These are phyloP conservation scores for Eretmocerus hayati DNA, from an alignment of 2,888 invertebrate genomes.

Conservation along the genomic window DNA sequence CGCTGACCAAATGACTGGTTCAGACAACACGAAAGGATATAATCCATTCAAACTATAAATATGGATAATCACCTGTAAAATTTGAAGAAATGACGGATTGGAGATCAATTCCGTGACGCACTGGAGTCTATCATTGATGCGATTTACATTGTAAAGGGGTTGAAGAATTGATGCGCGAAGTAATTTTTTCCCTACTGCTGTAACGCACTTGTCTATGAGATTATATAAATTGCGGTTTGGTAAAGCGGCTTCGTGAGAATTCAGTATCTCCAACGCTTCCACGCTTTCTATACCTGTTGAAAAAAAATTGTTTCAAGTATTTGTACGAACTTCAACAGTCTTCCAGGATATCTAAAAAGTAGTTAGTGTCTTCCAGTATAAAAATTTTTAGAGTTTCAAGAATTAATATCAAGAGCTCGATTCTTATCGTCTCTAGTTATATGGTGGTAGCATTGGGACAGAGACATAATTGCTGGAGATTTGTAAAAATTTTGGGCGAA, in stretches of 20 bases:
- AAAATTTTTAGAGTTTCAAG: no score
- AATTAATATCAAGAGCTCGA: no score
- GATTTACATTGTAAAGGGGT: conserved; percentile 61
- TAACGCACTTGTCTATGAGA: conserved; percentile 63
- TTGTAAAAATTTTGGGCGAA: no score
- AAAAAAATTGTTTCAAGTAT: conserved; percentile 7
- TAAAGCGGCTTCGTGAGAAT: conserved; percentile 50
- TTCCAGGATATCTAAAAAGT: no score
- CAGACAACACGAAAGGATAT: no score
- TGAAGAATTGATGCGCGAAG: conserved; percentile 75
- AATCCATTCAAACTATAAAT: no score
- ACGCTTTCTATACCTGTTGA: conserved; percentile 79
- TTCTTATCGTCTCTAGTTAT: no score
- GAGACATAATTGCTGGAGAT: no score
- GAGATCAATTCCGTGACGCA: conserved; percentile 4
- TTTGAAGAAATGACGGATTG: not conserved
- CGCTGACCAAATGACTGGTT: no score
- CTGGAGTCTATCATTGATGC: not conserved
- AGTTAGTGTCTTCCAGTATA: no score
- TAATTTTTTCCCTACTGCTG: conserved; percentile 67
- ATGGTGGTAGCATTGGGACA: no score
- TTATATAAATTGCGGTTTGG: conserved; percentile 57
- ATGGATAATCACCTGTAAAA: conserved; percentile 15
- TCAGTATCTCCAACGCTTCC: conserved; percentile 66
- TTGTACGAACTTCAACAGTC: no score